Base-by-base conservation (phyloP, 2,888 invertebrate genomes). In the Rugalucina vietnamica region DNA sequence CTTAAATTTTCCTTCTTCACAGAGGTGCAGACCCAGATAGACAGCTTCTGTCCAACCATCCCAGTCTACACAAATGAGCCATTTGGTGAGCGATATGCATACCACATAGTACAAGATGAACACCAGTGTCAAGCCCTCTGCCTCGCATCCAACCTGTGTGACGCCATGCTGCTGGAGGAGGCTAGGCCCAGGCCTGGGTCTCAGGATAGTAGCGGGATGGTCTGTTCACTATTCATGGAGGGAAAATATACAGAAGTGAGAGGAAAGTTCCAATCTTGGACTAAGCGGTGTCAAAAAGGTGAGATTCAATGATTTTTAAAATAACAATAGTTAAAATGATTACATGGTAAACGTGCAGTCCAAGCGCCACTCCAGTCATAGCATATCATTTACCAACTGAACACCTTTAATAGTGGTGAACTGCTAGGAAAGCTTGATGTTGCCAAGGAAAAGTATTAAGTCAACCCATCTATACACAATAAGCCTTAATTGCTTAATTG, bases 111-210 rank as follows among this genome's bases (percentile, higher is more conserved):
- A 1, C 14, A 21, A 12, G 32, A 60, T 3, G n/a, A 12, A 39
- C 24, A 76, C 34, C 65, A 76, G 69, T 76, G 76, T 69, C 18
- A 69, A 43, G 39, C 39, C 21, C 37, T 69, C 5, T 76, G 76
- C 32, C 60, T 39, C 3, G 39, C 29, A 24, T 65, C 29, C 32
- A 39, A 54, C n/a, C 21, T 37, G 1, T 76, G 76, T 39, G 65
- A 39, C 21, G 69, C 65, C 10, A 18, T 54, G 54, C n/a, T 54
- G n/a, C 21, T 54, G 10, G 54, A 54, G n/a, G 54, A 54, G 10
- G 54, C 54, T 21, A n/a, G n/a, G n/a, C n/a, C n/a, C n/a, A n/a
- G n/a, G n/a, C n/a, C n/a, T n/a, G n/a, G n/a, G n/a, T n/a, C n/a
- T n/a, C n/a, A n/a, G n/a, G n/a, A n/a, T n/a, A 21, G n/a, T 4